Evolutionary conservation across 2,888 invertebrate species (phyloP).

Genomic region (Mythimna loreyi): DNA sequence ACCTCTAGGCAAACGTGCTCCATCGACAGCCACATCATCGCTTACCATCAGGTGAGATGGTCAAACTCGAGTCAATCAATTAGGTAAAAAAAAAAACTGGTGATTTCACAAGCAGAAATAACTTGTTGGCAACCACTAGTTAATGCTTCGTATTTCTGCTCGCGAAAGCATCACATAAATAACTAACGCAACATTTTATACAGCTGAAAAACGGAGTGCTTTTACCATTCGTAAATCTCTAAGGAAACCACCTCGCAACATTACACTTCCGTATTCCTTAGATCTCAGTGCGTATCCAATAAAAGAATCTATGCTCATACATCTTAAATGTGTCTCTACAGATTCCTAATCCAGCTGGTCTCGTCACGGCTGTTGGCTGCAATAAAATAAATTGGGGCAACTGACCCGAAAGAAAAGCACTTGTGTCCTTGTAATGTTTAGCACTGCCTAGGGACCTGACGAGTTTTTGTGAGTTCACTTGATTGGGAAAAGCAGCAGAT

Average conservation of each 20-base stretch:
- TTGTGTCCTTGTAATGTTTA: slow-evolving; percentile 40
- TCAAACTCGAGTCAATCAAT: too few species aligned
- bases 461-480: slow-evolving; percentile 15
- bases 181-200: neutral
- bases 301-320: slow-evolving; percentile 28
- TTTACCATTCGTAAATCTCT: slow-evolving; percentile 15
- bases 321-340: slow-evolving; percentile 50
- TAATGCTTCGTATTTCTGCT: neutral
- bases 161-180: neutral
- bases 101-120: neutral
- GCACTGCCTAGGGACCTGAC: slow-evolving; percentile 42
- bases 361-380: slow-evolving; percentile 47
- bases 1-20: too few species aligned
- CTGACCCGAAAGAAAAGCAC: slow-evolving; percentile 43
- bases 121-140: neutral
- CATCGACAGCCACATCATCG: too few species aligned
- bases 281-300: slow-evolving; percentile 13
- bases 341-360: slow-evolving; percentile 43
- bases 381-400: slow-evolving; percentile 59
- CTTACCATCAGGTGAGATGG: too few species aligned
- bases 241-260: neutral
- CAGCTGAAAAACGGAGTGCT: neutral
- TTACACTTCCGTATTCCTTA: slow-evolving; percentile 26
- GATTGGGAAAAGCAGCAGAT: slow-evolving; percentile 38
- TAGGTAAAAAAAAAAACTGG: too few species aligned